These are phyloP conservation scores for Drosophila subsilvestris DNA, from an alignment of 2,888 invertebrate species.

Conservation along the genomic window DNA sequence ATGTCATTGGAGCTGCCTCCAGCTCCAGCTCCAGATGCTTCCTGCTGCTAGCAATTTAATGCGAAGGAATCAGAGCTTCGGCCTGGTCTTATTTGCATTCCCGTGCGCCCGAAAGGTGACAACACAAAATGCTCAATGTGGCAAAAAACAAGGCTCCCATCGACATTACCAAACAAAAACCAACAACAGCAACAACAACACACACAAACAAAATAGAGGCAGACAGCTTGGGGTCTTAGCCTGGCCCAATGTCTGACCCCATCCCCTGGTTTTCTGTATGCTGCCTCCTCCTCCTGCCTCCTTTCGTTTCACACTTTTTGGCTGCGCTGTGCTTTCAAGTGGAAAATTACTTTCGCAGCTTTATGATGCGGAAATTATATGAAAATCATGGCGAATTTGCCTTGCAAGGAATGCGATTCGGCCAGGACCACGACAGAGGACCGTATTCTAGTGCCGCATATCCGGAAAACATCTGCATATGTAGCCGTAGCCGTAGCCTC, in stretches of 20 bases:
- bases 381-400: constrained; percentile 83
- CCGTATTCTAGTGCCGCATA: constrained; percentile 7
- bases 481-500: constrained; percentile 47
- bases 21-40: constrained; percentile 1
- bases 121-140: constrained; percentile 76
- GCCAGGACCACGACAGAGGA: constrained; percentile 19
- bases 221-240: constrained; percentile 33
- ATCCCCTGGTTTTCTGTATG: constrained; percentile 10
- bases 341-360: constrained; percentile 84
- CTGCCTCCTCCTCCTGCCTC: neutral
- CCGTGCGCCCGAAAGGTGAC: constrained; percentile 66
- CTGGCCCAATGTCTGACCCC: constrained; percentile 45
- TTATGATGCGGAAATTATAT: constrained; percentile 84
- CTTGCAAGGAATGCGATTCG: constrained; percentile 69
- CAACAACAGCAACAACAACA: constrained; percentile 22
- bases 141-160: constrained; percentile 63
- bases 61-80: constrained; percentile 63
- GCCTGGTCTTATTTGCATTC: constrained; percentile 68
- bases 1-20: constrained; percentile 35
- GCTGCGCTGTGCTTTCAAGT: constrained; percentile 80
- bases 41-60: constrained; percentile 65
- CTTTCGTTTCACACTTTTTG: constrained; percentile 50
- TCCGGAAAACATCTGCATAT: constrained; percentile 48
- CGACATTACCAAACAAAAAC: constrained; percentile 43
- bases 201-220: constrained; percentile 12